phyloP scores from a whole-genome alignment of 2,113 vertebrate genomes.

The Ammodytes dubius region DNA sequence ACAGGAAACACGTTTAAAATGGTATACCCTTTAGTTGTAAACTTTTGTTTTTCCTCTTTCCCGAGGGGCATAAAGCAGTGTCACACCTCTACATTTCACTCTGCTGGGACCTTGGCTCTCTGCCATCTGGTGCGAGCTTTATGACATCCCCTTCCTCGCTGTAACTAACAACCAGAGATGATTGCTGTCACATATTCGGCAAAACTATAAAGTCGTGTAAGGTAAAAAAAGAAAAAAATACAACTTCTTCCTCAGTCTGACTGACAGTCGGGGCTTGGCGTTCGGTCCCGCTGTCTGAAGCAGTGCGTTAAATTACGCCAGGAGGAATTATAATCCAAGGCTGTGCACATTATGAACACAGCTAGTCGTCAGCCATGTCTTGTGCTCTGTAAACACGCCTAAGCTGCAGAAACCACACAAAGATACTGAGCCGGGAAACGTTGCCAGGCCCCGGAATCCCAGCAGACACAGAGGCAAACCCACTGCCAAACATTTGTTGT shows the following conservation, averaged over 20 bases:
- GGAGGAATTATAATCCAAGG: slow-evolving; percentile 56
- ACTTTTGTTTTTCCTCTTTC: slow-evolving; percentile 14
- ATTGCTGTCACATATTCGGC: slow-evolving; percentile 52
- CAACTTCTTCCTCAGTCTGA: slow-evolving; percentile 17
- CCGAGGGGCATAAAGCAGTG: slow-evolving; percentile 14
- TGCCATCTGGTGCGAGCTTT: slow-evolving; percentile 44
- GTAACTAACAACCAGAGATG: slow-evolving; percentile 48
- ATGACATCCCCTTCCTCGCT: slow-evolving; percentile 49
- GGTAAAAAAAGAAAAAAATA: slow-evolving; percentile 13
- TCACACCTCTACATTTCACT: slow-evolving; percentile 38
- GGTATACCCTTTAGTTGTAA: background rate
- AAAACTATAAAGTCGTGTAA: slow-evolving; percentile 44
- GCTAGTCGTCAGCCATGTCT: slow-evolving; percentile 31
- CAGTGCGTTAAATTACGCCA: slow-evolving; percentile 47
- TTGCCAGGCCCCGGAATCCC: slow-evolving; percentile 59
- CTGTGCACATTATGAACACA: slow-evolving; percentile 34
- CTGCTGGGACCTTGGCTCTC: slow-evolving; percentile 30
- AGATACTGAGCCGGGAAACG: slow-evolving; percentile 44
- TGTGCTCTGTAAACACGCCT: slow-evolving; percentile 51
- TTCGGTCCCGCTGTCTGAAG: slow-evolving; percentile 31
- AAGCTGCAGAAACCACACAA: slow-evolving; percentile 55
- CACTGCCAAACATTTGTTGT: slow-evolving; percentile 72
- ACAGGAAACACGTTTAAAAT: background rate
- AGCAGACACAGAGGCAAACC: slow-evolving; percentile 48
- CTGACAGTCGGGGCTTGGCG: slow-evolving; percentile 24